Conservation (phyloP, 2,797 vertebrate species). For the Hoplostethus atlanticus region DNA sequence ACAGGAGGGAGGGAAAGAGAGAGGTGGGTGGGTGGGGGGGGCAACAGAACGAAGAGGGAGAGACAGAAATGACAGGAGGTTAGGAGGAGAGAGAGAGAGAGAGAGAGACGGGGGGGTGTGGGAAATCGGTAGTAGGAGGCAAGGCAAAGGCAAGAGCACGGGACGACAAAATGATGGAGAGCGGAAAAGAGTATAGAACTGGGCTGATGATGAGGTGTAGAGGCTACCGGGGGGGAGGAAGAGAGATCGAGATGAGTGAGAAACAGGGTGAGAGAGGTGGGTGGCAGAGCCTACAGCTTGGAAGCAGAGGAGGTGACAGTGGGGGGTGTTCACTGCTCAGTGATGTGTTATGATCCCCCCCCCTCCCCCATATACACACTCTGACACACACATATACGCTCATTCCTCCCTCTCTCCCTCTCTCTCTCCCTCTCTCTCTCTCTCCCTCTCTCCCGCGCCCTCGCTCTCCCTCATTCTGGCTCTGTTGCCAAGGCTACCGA, state of each 20-base stretch:
- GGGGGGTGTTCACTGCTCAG: conserved; percentile 66
- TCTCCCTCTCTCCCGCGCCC: conserved; percentile 44
- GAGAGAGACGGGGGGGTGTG: neutral
- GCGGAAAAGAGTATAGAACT: conserved; percentile 30
- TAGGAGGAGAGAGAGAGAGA: conserved; percentile 25
- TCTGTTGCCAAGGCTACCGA: conserved; percentile 88
- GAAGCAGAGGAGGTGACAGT: conserved; percentile 68
- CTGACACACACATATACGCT: conserved; percentile 18
- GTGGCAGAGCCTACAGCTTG: conserved; percentile 66
- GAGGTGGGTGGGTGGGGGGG: conserved; percentile 18
- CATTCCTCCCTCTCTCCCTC: conserved; percentile 13
- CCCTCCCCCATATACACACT: conserved; percentile 7
- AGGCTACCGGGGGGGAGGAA: neutral
- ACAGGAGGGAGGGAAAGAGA: conserved; percentile 68
- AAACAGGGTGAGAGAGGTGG: conserved; percentile 55
- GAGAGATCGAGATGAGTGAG: conserved; percentile 34
- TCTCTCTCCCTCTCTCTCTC: conserved; percentile 28
- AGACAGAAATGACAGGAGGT: conserved; percentile 53
- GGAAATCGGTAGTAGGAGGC: neutral
- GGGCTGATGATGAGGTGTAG: conserved; percentile 31
- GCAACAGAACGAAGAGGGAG: conserved; percentile 36
- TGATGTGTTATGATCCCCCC: conserved; percentile 69
- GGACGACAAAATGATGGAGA: conserved; percentile 21
- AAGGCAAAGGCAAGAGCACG: conserved; percentile 2
- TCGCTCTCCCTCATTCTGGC: conserved; percentile 73